A percentile compares a stretch with the other conserved stretches of the same genome.
Conservation (phyloP, 2,888 invertebrate genomes). For the Ligdia adustata region DNA sequence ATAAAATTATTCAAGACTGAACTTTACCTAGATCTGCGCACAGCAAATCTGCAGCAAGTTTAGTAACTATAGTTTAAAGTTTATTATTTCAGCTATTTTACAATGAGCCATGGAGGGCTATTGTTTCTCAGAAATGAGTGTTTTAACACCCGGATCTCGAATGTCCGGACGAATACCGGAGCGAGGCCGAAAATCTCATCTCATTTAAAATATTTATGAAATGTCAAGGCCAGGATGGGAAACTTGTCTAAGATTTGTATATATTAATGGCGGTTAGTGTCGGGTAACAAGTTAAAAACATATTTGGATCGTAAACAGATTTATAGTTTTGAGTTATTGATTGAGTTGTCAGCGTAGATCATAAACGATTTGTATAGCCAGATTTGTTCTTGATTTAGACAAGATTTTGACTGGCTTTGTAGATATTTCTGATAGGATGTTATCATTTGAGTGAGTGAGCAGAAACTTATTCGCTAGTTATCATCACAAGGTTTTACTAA, state of each 20-base stretch:
- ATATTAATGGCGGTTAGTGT: conserved; percentile 11
- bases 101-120: background rate
- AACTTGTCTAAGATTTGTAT: conserved; percentile 31
- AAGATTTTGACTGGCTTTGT: no score
- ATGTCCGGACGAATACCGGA: conserved; percentile 46
- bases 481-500: no score
- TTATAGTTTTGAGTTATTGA: background rate
- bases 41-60: no score
- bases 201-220: conserved; percentile 30
- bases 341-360: background rate
- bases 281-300: conserved; percentile 1
- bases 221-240: conserved; percentile 41
- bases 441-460: no score
- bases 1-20: no score
- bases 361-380: no score
- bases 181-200: conserved; percentile 46
- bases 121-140: background rate
- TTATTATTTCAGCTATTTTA: conserved; percentile 1
- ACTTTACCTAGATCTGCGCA: no score
- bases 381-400: no score
- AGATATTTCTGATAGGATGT: no score
- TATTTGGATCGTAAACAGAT: conserved; percentile 11
- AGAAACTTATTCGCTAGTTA: no score
- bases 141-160: conserved; percentile 44
- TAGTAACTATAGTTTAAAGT: no score